phyloP scores from a whole-genome alignment of 2,797 vertebrate species.

The Triplophysa bombifrons region DNA sequence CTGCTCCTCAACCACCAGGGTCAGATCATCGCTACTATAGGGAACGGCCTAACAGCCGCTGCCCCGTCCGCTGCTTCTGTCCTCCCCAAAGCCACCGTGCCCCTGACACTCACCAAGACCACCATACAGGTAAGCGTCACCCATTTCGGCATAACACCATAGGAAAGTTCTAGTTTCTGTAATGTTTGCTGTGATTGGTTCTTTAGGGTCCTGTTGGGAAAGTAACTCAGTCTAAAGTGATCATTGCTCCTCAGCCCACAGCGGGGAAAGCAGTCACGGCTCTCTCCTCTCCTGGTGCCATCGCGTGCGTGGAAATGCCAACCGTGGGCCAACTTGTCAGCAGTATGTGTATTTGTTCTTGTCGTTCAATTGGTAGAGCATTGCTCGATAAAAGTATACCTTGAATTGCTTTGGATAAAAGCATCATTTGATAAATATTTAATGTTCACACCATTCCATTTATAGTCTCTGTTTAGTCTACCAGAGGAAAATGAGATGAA shows the following conservation, averaged over 20 bases:
- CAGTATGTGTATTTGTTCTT: slow-evolving; percentile 78
- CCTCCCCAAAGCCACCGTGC: slow-evolving; percentile 77
- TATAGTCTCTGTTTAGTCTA: no score
- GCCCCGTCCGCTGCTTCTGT: slow-evolving; percentile 53
- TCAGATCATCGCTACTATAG: slow-evolving; percentile 91
- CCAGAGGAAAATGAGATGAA: not conserved
- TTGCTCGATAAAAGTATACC: no score
- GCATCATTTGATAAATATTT: no score
- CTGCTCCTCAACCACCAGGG: slow-evolving; percentile 92
- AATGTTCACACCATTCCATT: no score
- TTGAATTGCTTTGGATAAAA: no score
- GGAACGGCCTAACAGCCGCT: slow-evolving; percentile 73
- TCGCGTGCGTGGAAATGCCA: slow-evolving; percentile 86
- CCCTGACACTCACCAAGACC: slow-evolving; percentile 68
- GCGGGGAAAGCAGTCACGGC: slow-evolving; percentile 68
- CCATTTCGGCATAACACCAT: not conserved
- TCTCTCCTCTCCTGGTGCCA: slow-evolving; percentile 74
- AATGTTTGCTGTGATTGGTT: not conserved
- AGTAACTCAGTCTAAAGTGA: slow-evolving; percentile 80
- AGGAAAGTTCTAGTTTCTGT: not conserved
- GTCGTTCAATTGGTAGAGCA: no score
- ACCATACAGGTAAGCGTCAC: slow-evolving; percentile 68
- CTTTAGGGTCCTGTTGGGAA: slow-evolving; percentile 71
- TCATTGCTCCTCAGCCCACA: slow-evolving; percentile 79
- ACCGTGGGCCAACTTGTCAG: slow-evolving; percentile 93